These are phyloP conservation scores for Seison nebaliae DNA, from an alignment of 1,140 invertebrate genomes.

Conservation along the genomic window DNA sequence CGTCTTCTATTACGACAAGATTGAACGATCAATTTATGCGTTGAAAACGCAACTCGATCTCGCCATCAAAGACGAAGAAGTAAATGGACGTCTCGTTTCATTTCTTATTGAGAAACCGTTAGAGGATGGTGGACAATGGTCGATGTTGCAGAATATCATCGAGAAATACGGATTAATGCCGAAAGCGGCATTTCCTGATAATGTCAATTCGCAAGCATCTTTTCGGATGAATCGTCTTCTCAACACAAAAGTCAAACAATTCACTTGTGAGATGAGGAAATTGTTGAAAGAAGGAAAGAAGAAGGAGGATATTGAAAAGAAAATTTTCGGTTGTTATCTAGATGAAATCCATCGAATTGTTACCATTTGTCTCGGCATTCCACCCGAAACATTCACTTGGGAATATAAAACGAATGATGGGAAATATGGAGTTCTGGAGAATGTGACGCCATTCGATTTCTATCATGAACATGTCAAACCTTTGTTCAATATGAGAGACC, in stretches of 20 bases:
- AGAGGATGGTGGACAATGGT: constrained; percentile 64
- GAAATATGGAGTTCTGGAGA: constrained; percentile 42
- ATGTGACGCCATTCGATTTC: constrained; percentile 48
- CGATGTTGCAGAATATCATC: constrained; percentile 59
- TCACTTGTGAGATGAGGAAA: constrained; percentile 11
- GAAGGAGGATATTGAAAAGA: constrained; percentile 23
- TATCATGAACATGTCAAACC: constrained; percentile 51
- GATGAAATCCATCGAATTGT: constrained; percentile 44
- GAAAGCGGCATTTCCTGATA: constrained; percentile 55
- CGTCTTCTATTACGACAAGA: constrained; percentile 65
- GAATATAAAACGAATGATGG: constrained; percentile 65
- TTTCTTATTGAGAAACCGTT: constrained; percentile 50
- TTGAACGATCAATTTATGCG: constrained; percentile 58
- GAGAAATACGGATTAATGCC: constrained; percentile 59
- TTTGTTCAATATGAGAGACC: constrained; percentile 42
- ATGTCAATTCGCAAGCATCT: constrained; percentile 45
- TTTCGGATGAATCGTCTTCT: constrained; percentile 45
- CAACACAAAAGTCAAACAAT: constrained; percentile 40
- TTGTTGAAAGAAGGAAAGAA: constrained; percentile 39
- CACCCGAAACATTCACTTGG: constrained; percentile 50
- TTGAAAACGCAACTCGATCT: constrained; percentile 50
- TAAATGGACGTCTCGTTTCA: constrained; percentile 46
- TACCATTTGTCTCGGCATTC: constrained; percentile 35
- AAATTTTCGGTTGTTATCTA: neutral
- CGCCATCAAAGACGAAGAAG: constrained; percentile 41